Evolutionary conservation across 2,888 invertebrate genomes (phyloP), one percentile per base, ranked within the genome.

Genomic region (Automeris io): DNA sequence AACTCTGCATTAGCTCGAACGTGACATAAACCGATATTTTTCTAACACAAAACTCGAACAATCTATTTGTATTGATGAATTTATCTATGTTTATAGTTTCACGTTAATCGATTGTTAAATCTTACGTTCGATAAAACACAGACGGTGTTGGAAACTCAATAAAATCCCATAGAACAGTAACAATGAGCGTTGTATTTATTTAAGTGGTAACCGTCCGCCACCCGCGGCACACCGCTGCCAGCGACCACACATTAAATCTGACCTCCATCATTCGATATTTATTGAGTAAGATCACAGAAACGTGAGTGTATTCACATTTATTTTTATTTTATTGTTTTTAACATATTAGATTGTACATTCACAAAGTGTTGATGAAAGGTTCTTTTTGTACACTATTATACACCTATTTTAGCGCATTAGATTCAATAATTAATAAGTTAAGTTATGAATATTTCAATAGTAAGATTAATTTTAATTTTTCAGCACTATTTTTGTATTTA

Each of bases 41-140:
- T 43, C 46, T 35, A 36, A 45, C 39, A 49, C 47, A 54, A 51
- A 49, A 54, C 45, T 24, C 43, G 43, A 35, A 40, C 44, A 39
- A 43, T 57, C 54, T 65, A 63, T 66, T 65, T 57, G 64, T 59
- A 61, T 64, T 80, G 79, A 81, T 77, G 73, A 80, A 81, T 80
- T 80, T 81, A 81, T 81, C 78, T 78, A 58, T 77, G 79, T 80
- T 79, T 78, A 75, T 68, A 58, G 58, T 55, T 58, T 57, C 56
- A 48, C 49, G 70, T 74, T 75, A 72, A 75, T 73, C 68, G 61
- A 52, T 54, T 56, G 62, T 63, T 60, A 57, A 60, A 60, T 56
- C 49, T 62, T 51, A 49, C 46, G 58, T 52, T 59, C 74, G 71
- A 77, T 79, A 73, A 69, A 80, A 76, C 76, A 46, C 74, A 73